Base-by-base conservation (phyloP, 2,113 vertebrate genomes). In the Hypomesus transpacificus region DNA sequence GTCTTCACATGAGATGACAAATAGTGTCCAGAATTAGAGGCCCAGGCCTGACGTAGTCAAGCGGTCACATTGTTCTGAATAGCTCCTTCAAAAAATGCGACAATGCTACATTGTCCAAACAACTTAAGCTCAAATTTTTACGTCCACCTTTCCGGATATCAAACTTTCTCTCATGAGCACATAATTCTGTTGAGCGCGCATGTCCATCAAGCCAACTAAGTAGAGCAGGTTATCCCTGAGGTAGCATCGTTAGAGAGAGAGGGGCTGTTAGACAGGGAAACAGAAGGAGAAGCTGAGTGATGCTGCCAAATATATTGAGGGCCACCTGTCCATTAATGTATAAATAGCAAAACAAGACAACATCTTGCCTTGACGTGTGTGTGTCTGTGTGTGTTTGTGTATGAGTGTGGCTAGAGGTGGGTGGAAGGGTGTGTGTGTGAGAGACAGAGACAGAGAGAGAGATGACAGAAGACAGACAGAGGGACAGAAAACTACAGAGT, bases 211-310 rank as follows among this genome's bases (percentile, higher is more conserved):
- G 58, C 68, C 66, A 71, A 84, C 71, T 80, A 80, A 85, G 74
- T 70, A 16, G 53, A 72, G 73, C 71, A 83, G 26, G 71, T 71
- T 68, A 75, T 69, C 72, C 73, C 68, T 60, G 71, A 68, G 66
- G 61, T 62, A 68, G 68, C 65, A 74, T 70, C 71, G 65, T 74
- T 76, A 67, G 24, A 53, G 60, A 81, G 61, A 76, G 64, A 70
- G 57, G 73, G 63, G 59, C 53, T 63, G 71, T 65, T 66, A 79
- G 76, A 75, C 53, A 71, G 61, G 71, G 62, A 80, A 85, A 78
- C 69, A 78, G 75, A 79, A 80, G 75, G 77, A 78, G 63, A 74
- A 70, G 64, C 70, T 79, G 76, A 75, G 65, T 74, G 70, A 84
- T 75, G 66, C 71, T 80, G 70, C 76, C 77, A 82, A 77, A 76